Conservation (phyloP, 2,888 invertebrate species). For the Mythimna loreyi region DNA sequence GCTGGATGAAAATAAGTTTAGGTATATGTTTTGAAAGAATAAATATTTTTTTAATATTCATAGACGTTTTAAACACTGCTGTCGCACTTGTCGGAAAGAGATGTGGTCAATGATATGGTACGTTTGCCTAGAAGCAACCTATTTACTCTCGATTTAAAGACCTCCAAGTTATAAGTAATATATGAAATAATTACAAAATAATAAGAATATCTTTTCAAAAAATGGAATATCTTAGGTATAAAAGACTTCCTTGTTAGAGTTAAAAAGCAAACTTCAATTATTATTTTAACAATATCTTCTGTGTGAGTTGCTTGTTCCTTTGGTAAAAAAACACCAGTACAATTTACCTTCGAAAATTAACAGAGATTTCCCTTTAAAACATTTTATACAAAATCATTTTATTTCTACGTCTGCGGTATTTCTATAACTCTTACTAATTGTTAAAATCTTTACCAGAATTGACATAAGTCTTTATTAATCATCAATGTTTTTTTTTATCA, state of each 20-base stretch:
- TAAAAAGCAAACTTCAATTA: not conserved
- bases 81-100: too few relatives aligned
- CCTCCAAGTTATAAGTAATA: too few relatives aligned
- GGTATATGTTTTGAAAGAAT: not conserved
- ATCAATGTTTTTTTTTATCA: too few relatives aligned
- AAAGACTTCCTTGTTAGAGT: not conserved
- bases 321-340: not conserved
- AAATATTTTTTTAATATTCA: too few relatives aligned
- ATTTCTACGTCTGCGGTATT: not conserved
- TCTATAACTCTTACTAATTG: not conserved
- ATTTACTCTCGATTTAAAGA: too few relatives aligned
- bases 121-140: too few relatives aligned
- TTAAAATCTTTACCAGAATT: constrained; percentile 11
- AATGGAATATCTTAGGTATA: too few relatives aligned
- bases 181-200: too few relatives aligned
- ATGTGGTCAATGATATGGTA: too few relatives aligned
- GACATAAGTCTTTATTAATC: constrained; percentile 3
- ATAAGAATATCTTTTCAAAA: too few relatives aligned
- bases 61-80: too few relatives aligned
- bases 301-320: not conserved
- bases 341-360: not conserved
- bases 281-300: not conserved
- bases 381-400: not conserved
- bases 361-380: constrained; percentile 1
- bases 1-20: not conserved